A percentile compares a stretch with the other conserved stretches of the same genome.
Conservation (phyloP, 2,113 vertebrate species). For the Oncorhynchus mykiss region DNA sequence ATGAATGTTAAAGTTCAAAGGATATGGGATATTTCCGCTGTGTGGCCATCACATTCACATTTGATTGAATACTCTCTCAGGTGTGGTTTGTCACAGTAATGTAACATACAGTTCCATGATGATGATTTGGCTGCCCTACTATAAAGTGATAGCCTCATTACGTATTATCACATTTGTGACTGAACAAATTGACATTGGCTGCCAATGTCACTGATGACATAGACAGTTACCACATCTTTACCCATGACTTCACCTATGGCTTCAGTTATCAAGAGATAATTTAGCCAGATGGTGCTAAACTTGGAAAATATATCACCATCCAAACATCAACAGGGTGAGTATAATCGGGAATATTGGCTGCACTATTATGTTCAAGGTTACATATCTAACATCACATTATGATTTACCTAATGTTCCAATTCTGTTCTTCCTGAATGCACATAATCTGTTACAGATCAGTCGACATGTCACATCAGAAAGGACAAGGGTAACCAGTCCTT, state of each 20-base stretch:
- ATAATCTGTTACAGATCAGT: conserved; percentile 9
- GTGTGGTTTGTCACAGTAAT: no score
- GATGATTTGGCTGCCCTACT: no score
- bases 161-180: no score
- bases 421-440: conserved; percentile 37
- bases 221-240: conserved; percentile 46
- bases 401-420: neutral
- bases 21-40: no score
- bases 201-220: neutral
- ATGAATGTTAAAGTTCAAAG: no score
- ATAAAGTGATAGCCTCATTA: no score
- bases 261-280: conserved; percentile 26
- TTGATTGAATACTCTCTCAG: no score
- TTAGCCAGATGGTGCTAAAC: conserved; percentile 57
- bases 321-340: conserved; percentile 45
- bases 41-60: no score
- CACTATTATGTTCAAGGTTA: conserved; percentile 56
- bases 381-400: conserved; percentile 43
- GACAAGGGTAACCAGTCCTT: conserved; percentile 43
- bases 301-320: conserved; percentile 45
- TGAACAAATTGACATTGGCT: no score
- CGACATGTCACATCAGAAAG: neutral
- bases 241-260: conserved; percentile 43
- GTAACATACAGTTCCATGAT: no score
- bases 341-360: conserved; percentile 38